Evolutionary conservation across 2,888 invertebrate species (phyloP), one percentile per base, ranked within the genome.

Genomic region (Terebella lapidaria): DNA sequence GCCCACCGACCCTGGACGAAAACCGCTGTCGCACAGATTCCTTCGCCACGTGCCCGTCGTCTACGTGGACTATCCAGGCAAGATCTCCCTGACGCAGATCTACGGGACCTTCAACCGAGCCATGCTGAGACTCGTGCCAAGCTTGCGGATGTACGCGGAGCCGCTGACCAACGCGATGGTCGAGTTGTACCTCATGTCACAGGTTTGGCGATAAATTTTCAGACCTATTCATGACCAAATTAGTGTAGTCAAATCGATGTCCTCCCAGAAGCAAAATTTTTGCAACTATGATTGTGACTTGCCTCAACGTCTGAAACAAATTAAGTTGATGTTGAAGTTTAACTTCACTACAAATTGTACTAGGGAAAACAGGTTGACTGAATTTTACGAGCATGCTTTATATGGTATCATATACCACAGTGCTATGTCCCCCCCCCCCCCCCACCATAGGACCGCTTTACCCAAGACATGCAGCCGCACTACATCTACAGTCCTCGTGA

Each of bases 401-500:
- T n/a, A n/a, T n/a, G n/a, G n/a, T n/a, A n/a, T n/a, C n/a, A n/a
- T n/a, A n/a, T n/a, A n/a, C n/a, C n/a, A n/a, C n/a, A n/a, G n/a
- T n/a, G n/a, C n/a, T n/a, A n/a, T n/a, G n/a, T n/a, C n/a, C n/a
- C n/a, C n/a, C n/a, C n/a, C n/a, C n/a, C n/a, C n/a, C n/a, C n/a
- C n/a, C n/a, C n/a, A n/a, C n/a, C 65, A 20, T 67, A 84, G 84
- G 97, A 97, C 80, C 86, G 90, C 57, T 99, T 99, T 82, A 99
- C 99, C 0, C 97, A 97, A 82, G 99, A 99, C 81, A 97, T 97
- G 94, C 99, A 99, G 81, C 99, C 99, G 1, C 99, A 99, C 82
- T 99, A 99, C 81, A 96, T 99, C 0, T 99, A 99, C 84, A 96
- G 96, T 59, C 99, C 99, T 10, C 81, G 85, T 72, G 99, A 99